Evolutionary conservation across 2,888 invertebrate species (phyloP).

Genomic region (Eupithecia exiguata): DNA sequence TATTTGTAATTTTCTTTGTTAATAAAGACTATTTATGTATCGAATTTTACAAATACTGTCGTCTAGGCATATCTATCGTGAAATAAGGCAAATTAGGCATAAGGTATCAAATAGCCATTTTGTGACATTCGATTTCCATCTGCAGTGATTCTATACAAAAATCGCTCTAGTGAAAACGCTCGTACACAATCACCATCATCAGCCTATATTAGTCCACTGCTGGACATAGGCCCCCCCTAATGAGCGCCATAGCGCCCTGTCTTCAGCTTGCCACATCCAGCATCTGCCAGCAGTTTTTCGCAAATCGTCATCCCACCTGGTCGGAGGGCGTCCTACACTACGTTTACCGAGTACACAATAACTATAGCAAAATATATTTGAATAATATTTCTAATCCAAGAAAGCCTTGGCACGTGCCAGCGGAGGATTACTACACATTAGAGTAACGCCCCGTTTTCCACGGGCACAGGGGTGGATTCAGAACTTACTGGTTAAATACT

Average conservation of each 20-base stretch:
- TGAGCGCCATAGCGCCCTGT: too few relatives aligned
- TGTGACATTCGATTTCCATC: slow-evolving; percentile 26
- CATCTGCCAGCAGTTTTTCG: too few relatives aligned
- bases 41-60: too few relatives aligned
- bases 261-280: too few relatives aligned
- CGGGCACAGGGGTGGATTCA: slow-evolving; percentile 43
- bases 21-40: too few relatives aligned
- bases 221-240: too few relatives aligned
- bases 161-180: slow-evolving; percentile 51
- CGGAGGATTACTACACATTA: slow-evolving; percentile 64
- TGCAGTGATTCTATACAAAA: slow-evolving; percentile 37
- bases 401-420: slow-evolving; percentile 69
- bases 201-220: too few relatives aligned
- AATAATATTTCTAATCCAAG: slow-evolving; percentile 68
- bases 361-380: slow-evolving; percentile 56
- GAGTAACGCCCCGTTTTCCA: slow-evolving; percentile 64
- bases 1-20: too few relatives aligned
- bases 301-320: too few relatives aligned
- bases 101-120: not conserved
- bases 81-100: not conserved
- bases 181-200: slow-evolving; percentile 52
- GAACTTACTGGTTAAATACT: not conserved
- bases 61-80: not conserved
- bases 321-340: too few relatives aligned
- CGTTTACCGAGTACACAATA: too few relatives aligned